phyloP scores from a whole-genome alignment of 2,888 invertebrate species.

The Xanthia icteritia region DNA sequence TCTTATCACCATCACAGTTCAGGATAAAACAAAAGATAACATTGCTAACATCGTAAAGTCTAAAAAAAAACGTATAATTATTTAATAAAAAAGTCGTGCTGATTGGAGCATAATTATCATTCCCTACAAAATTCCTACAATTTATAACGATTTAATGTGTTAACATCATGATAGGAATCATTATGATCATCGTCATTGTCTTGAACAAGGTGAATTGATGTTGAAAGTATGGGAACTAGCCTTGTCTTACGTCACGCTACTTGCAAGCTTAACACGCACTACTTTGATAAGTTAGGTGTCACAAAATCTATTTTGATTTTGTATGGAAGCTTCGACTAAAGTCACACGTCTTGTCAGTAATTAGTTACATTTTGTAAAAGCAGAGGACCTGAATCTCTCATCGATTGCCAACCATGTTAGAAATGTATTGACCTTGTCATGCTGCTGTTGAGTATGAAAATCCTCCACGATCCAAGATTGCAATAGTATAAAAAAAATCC shows the following conservation, averaged over 20 bases:
- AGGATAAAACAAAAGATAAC: conserved; percentile 18
- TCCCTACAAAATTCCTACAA: conserved; percentile 41
- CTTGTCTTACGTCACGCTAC: conserved; percentile 69
- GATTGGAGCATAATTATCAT: conserved; percentile 39
- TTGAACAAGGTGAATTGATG: conserved; percentile 69
- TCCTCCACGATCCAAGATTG: not conserved
- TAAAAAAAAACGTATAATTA: conserved; percentile 5
- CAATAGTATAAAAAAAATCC: not conserved
- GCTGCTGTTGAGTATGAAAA: too few relatives aligned
- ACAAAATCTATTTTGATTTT: not conserved
- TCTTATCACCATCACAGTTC: conserved; percentile 23
- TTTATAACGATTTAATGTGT: conserved; percentile 52
- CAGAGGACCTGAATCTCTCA: too few relatives aligned
- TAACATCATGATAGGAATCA: conserved; percentile 62
- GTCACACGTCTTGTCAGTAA: not conserved
- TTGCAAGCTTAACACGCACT: conserved; percentile 17
- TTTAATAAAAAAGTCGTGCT: conserved; percentile 12
- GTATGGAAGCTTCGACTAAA: not conserved
- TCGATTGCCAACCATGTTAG: not conserved
- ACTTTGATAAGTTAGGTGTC: conserved; percentile 17
- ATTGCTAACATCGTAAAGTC: conserved; percentile 1
- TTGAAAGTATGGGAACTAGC: conserved; percentile 68
- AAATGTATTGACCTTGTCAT: too few relatives aligned
- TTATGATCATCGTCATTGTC: conserved; percentile 70
- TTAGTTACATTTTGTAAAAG: not conserved